phyloP scores from a whole-genome alignment of 92 coral and sea anemone genomes.

The Bergia sp. region DNA sequence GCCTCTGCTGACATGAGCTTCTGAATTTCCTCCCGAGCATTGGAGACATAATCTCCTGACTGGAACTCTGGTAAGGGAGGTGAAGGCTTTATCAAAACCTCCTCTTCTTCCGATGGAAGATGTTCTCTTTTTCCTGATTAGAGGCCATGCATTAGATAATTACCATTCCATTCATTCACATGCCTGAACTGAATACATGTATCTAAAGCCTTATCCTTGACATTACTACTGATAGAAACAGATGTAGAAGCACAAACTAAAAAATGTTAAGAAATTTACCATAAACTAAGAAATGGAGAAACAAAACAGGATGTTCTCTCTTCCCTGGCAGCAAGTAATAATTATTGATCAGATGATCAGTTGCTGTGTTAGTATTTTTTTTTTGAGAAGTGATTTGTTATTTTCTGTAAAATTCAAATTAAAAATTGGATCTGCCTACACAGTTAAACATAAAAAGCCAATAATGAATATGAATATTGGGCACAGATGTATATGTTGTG shows the following conservation, averaged over 20 bases:
- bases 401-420: no score
- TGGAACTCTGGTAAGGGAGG: constrained; percentile 49
- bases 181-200: not conserved
- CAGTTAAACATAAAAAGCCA: no score
- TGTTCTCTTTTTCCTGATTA: constrained; percentile 29
- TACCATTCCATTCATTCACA: not conserved
- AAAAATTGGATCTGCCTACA: no score
- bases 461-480: no score
- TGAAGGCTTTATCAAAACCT: constrained; percentile 44
- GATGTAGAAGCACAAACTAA: not conserved
- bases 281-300: no score
- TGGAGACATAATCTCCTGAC: constrained; percentile 41
- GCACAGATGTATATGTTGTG: no score
- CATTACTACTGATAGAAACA: not conserved
- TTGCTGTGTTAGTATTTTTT: no score
- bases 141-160: constrained; percentile 35
- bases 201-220: not conserved
- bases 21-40: constrained; percentile 49
- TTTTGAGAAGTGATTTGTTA: no score
- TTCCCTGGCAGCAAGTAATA: no score
- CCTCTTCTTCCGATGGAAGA: constrained; percentile 44
- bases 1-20: constrained; percentile 40
- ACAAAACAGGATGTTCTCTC: not conserved
- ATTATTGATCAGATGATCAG: no score
- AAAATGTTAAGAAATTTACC: not conserved